Base-by-base conservation (phyloP, 2,888 invertebrate species). In the Cheilosia grossa region DNA sequence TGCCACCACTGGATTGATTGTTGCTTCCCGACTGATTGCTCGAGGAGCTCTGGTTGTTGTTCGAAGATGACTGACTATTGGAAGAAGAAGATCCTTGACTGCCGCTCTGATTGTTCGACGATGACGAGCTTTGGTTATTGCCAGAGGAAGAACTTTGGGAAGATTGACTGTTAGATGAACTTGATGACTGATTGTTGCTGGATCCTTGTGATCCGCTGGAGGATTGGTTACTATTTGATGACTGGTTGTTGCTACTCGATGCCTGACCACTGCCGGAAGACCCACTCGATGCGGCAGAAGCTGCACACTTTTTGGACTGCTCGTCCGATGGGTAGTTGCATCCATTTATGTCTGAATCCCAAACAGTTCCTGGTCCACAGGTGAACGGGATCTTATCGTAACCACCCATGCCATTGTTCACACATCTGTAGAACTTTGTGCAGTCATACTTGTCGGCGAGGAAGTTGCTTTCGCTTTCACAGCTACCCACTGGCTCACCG, bases 401-500 rank as follows among this genome's bases (percentile, higher is more conserved):
- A 0, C 90, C 90, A 3, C 92, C 92, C n/a, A 90, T 89, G 0
- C 91, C 92, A 78, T 92, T 90, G 56, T 91, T 89, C 0, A 93
- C 92, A 87, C 94, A 94, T 74, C 94, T 92, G 87, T 94, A 94
- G 89, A 94, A 94, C 87, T 94, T 94, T 47, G 91, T 92, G 80
- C 94, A 94, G 87, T 94, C 92, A 1, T 89, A 79, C n/a, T 89
- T 85, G 88, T 93, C 92, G 0, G 91, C 89, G 17, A 93, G 88
- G 87, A 92, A 93, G 24, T 88, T 90, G 30, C 92, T 93, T 64
- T 92, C 92, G 21, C 89, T 86, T 9, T 86, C 87, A 72, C 93
- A 93, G 58, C 89, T 86, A 2, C 82, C 82, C 47, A 37, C 58
- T 24, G 82, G 82, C 24, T 79, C 40, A 2, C 51, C 49, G 2